Evolutionary conservation across 2,797 vertebrate genomes (phyloP), one percentile per base, ranked within the genome.

Genomic region (Amblyraja radiata): DNA sequence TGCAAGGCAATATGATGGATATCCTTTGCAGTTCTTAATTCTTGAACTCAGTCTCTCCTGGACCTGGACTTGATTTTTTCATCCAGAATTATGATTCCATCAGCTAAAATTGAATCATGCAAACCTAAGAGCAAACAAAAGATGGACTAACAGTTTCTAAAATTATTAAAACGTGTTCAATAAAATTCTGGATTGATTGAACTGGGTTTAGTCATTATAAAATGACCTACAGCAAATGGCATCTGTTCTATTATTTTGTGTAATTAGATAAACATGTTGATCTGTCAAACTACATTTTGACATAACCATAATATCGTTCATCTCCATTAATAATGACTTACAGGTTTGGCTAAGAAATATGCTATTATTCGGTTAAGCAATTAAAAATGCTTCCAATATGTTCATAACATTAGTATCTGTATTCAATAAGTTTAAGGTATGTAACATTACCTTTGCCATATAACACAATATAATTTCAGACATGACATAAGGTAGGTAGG

Each of bases 151-250:
- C 21, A 36, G 39, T 25, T 92, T 54, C 46, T 76, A 32, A 68
- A 68, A 88, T 88, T 21, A 36, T 68, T 58, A 74, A 74, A 58
- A 23, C 28, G 76, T 58, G 39, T 74, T 46, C 23, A 74, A 58
- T 92, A 92, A 92, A 92, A 92, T 54, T 76, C 36, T 74, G 18
- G 90, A 92, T 46, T 74, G 90, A 76, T 28, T 54, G 25, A 28
- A 63, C 84, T 21, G 84, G 25, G 23, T 71, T 71, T 71, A 21
- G 32, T 58, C 39, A 54, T 92, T 92, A 58, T 46, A 25, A 71
- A 46, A 54, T 91, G 90, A 76, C 68, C 46, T 58, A 74, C 68
- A 74, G 71, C 90, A 92, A 92, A 92, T 23, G 28, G 13, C 39
- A 58, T 39, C 74, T 73, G 39, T 73, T 74, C 36, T 5, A 92